Percentiles rank a stretch among this genome's conserved stretches.
Conservation (phyloP, 2,797 vertebrate species). For the Botia kubotai region DNA sequence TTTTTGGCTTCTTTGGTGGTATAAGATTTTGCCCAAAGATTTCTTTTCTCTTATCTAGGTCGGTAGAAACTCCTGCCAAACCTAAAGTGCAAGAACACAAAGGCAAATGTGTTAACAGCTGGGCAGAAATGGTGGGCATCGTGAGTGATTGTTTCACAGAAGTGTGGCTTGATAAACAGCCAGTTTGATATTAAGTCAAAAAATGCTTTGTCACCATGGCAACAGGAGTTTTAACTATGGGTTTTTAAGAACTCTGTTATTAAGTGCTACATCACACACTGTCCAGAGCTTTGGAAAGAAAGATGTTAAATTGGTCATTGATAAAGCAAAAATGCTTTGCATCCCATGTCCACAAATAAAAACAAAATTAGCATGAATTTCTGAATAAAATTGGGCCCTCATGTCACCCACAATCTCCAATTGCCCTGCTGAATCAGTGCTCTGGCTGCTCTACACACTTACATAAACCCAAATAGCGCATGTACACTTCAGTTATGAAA, state of each 20-base stretch:
- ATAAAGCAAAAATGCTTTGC: slow-evolving; percentile 36
- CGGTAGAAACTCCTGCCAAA: slow-evolving; percentile 84
- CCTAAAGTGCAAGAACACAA: slow-evolving; percentile 75
- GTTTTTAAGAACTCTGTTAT: not conserved
- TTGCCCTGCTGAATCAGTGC: slow-evolving; percentile 60
- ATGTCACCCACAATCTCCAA: slow-evolving; percentile 56
- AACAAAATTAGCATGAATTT: slow-evolving; percentile 34
- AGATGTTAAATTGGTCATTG: slow-evolving; percentile 24
- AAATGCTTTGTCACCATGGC: not conserved
- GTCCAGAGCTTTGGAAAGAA: not conserved
- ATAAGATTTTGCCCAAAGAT: slow-evolving; percentile 95
- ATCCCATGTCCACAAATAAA: slow-evolving; percentile 39
- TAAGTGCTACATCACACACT: not conserved
- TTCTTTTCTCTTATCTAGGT: slow-evolving; percentile 96
- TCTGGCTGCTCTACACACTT: slow-evolving; percentile 46
- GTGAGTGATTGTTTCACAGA: not conserved
- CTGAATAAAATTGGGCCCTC: slow-evolving; percentile 32
- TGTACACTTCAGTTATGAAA: slow-evolving; percentile 1
- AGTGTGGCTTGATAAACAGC: not conserved
- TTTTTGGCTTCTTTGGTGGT: slow-evolving; percentile 99
- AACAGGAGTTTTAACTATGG: not conserved
- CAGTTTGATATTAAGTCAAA: not conserved
- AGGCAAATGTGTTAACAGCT: not conserved
- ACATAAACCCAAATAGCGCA: slow-evolving; percentile 51
- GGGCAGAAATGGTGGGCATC: not conserved